phyloP scores from a whole-genome alignment of 2,888 invertebrate species.

The Drosophila vallismaia region DNA sequence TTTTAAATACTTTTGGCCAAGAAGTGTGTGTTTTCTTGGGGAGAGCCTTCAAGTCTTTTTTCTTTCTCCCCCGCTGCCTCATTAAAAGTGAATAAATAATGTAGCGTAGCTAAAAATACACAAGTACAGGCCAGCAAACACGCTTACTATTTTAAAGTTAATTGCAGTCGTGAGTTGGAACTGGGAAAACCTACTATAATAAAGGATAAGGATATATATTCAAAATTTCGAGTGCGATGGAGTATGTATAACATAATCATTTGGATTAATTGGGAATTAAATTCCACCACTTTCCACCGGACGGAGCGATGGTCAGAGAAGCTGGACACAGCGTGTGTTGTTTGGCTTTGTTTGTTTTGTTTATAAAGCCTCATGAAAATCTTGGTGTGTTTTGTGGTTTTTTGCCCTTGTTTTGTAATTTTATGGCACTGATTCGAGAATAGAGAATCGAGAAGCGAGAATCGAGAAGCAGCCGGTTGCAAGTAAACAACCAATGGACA shows the following conservation, averaged over 20 bases:
- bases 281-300: slow-evolving; percentile 11
- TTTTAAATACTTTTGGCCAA: slow-evolving; percentile 55
- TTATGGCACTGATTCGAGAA: slow-evolving; percentile 54
- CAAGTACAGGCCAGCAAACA: slow-evolving; percentile 1
- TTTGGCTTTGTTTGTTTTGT: slow-evolving; percentile 74
- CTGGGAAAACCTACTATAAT: too few relatives aligned
- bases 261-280: slow-evolving; percentile 27
- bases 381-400: slow-evolving; percentile 23
- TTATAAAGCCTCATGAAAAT: slow-evolving; percentile 69
- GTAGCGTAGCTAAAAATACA: slow-evolving; percentile 33
- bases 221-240: neutral
- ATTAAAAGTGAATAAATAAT: slow-evolving; percentile 75
- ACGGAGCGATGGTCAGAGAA: slow-evolving; percentile 7
- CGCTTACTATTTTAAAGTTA: slow-evolving; percentile 14
- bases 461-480: slow-evolving; percentile 49
- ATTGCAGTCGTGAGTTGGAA: slow-evolving; percentile 3
- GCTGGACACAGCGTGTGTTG: slow-evolving; percentile 62
- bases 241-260: slow-evolving; percentile 38
- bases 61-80: slow-evolving; percentile 41
- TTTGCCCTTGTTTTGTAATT: slow-evolving; percentile 63
- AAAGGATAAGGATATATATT: neutral
- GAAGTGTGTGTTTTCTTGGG: slow-evolving; percentile 20
- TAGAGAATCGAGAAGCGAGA: slow-evolving; percentile 6
- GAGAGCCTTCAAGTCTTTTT: slow-evolving; percentile 58
- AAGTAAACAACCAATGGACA: slow-evolving; percentile 61